Evolutionary conservation across 2,113 vertebrate genomes (phyloP).

Genomic region (Phoxinus phoxinus): DNA sequence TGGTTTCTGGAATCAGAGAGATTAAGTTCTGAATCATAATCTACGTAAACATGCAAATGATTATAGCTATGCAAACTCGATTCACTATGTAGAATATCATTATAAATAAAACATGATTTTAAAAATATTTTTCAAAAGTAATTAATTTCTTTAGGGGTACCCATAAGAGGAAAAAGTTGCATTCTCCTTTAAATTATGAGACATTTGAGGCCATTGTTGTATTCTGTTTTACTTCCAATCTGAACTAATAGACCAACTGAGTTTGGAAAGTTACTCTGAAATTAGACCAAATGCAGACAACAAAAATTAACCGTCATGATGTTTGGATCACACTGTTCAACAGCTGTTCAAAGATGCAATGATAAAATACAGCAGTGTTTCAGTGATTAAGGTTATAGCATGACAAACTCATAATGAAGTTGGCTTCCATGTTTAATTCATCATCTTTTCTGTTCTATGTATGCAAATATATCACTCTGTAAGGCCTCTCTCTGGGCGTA

Average conservation of each 20-base stretch:
- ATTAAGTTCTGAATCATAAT: not conserved
- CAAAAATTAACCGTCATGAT: not conserved
- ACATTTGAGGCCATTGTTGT: not conserved
- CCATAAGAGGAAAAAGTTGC: not conserved
- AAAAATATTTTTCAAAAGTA: not conserved
- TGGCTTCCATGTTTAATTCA: slow-evolving; percentile 40
- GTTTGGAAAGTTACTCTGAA: slow-evolving; percentile 5
- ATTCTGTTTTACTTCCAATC: not conserved
- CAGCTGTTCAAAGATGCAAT: slow-evolving; percentile 10
- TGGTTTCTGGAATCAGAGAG: not conserved
- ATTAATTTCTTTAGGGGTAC: not conserved
- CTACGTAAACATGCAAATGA: too few relatives aligned
- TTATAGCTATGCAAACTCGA: too few relatives aligned
- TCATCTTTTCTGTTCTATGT: slow-evolving; percentile 31
- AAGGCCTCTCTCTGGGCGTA: slow-evolving; percentile 40
- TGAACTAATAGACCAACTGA: not conserved
- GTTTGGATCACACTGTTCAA: not conserved
- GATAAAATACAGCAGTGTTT: not conserved
- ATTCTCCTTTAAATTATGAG: not conserved
- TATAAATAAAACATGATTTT: not conserved
- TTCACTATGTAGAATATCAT: not conserved
- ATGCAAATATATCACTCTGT: slow-evolving; percentile 42
- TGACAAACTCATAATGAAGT: slow-evolving; percentile 9
- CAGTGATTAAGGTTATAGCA: slow-evolving; percentile 10
- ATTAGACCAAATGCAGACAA: not conserved